Evolutionary conservation across 2,113 vertebrate species (phyloP), one percentile per base, ranked within the genome.

Genomic region (Scophthalmus maximus): DNA sequence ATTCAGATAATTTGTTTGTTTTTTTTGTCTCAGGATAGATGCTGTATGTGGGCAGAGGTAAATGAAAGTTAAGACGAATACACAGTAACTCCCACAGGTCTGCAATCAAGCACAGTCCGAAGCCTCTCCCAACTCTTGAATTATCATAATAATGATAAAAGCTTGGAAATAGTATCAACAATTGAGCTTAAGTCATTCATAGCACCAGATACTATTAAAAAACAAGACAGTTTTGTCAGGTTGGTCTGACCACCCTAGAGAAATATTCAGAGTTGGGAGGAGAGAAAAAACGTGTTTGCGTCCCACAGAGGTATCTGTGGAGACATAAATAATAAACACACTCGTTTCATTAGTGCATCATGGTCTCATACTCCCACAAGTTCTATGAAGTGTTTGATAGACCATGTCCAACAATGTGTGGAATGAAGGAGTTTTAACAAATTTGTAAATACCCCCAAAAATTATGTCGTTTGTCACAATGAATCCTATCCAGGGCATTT

Each of bases 61-160:
- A n/a, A n/a, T n/a, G 73, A 71, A 44, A 56, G 62, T 73, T n/a
- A 51, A 60, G 57, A 63, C 26, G 52, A 67, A 59, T 52, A 66
- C 56, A 27, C 42, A 42, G 47, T 12, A 38, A 65, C 86, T 79
- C 82, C 87, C 23, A 70, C 49, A 20, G 68, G 38, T 84, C 55
- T 47, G 23, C 63, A 47, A 73, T 68, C 57, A 38, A 64, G 44
- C 38, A 47, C 52, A 50, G 8, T 8, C 14, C 36, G 17, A 49
- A 12, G 22, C 25, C 58, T 72, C 49, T 66, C 57, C n/a, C 44
- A 49, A 8, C 27, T 71, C 12, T 61, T n/a, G 15, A 56, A 32
- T 82, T 64, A 68, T 27, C 40, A 80, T n/a, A 53, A 82, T 34
- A 9, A 56, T 26, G 9, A 56, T 27, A 44, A 75, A 84, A 69